Percentiles rank a stretch among this genome's conserved stretches.
These are phyloP conservation scores for Formica exsecta DNA, from an alignment of 1,140 invertebrate species.

Conservation along the genomic window DNA sequence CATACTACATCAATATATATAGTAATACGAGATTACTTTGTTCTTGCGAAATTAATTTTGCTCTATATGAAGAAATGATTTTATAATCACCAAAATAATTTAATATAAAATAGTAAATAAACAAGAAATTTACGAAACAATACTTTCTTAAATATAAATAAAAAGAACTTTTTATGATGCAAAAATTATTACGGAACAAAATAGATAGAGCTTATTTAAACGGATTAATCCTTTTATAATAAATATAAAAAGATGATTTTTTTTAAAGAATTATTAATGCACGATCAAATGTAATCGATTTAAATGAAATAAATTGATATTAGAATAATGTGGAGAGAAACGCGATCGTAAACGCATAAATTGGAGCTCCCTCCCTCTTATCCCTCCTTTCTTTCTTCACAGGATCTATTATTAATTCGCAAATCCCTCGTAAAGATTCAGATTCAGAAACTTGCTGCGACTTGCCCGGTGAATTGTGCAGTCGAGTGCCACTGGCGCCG, in stretches of 20 bases:
- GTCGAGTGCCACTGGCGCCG: conserved; percentile 24
- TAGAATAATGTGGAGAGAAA: conserved; percentile 13
- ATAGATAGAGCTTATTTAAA: background rate
- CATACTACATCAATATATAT: background rate
- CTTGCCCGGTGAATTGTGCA: conserved; percentile 21
- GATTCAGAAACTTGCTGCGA: conserved; percentile 18
- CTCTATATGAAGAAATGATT: background rate
- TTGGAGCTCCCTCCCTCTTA: background rate
- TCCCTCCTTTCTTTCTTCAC: too few relatives aligned
- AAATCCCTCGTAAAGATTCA: conserved; percentile 30
- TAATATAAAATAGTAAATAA: conserved; percentile 2
- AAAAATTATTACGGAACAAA: background rate
- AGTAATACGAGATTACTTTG: background rate
- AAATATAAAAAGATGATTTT: background rate
- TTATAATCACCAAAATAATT: background rate
- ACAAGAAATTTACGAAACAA: background rate
- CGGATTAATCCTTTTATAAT: background rate
- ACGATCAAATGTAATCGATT: background rate
- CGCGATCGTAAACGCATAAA: conserved; percentile 3
- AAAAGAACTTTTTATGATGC: background rate
- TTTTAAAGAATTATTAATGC: background rate
- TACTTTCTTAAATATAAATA: background rate
- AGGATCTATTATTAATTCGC: conserved; percentile 48
- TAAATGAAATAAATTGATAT: background rate
- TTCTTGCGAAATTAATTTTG: background rate